phyloP scores from a whole-genome alignment of 2,113 vertebrate genomes.

The Gadus chalcogrammus region DNA sequence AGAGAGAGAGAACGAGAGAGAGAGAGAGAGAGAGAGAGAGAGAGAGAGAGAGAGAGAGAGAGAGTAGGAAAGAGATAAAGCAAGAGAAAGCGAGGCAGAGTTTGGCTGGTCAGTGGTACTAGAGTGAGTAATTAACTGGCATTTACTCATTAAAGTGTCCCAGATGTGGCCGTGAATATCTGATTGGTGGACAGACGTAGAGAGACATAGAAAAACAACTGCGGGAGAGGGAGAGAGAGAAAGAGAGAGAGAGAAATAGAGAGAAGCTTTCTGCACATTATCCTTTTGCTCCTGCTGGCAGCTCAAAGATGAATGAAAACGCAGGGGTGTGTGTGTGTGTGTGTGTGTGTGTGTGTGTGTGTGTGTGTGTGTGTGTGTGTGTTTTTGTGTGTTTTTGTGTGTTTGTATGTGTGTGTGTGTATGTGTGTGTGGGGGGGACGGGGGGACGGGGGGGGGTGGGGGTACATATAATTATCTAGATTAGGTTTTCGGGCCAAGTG shows the following conservation, averaged over 20 bases:
- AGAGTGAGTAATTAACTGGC: slow-evolving; percentile 76
- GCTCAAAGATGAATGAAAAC: slow-evolving; percentile 13
- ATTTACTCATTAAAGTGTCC: slow-evolving; percentile 79
- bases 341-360: neutral
- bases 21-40: slow-evolving; percentile 20
- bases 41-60: slow-evolving; percentile 23
- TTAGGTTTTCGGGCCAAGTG: neutral
- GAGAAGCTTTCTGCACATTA: slow-evolving; percentile 16
- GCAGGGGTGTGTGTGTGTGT: slow-evolving; percentile 1
- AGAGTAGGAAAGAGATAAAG: slow-evolving; percentile 22
- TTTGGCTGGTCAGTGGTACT: slow-evolving; percentile 65
- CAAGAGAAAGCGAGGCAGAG: slow-evolving; percentile 30
- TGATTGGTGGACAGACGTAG: slow-evolving; percentile 45
- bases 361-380: neutral
- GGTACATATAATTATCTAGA: too few relatives aligned
- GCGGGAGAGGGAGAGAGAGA: slow-evolving; percentile 4
- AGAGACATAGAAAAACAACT: neutral
- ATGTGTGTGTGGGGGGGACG: too few relatives aligned
- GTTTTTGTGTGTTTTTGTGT: neutral
- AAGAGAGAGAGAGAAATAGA: slow-evolving; percentile 13
- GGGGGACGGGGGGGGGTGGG: too few relatives aligned
- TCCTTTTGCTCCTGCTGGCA: slow-evolving; percentile 30
- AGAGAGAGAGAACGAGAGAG: neutral
- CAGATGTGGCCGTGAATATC: slow-evolving; percentile 75
- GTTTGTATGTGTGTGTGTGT: neutral